Evolutionary conservation across 2,888 invertebrate species (phyloP).

Genomic region (Xestoiulus laeticollis): DNA sequence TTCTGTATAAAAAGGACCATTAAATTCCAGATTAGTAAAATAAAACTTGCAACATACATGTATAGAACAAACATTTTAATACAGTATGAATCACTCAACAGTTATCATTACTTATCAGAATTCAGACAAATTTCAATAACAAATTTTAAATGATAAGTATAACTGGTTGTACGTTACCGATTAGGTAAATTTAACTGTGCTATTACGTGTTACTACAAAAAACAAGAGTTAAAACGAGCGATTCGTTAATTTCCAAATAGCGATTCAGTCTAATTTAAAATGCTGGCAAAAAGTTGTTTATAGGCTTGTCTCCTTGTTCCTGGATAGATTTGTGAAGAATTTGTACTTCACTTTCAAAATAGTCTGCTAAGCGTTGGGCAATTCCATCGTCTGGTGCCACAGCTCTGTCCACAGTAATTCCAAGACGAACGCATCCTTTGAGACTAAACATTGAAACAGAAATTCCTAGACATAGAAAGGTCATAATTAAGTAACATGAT

Average conservation of each 20-base stretch:
- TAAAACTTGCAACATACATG: neutral
- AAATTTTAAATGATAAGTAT: neutral
- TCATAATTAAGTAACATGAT: no score
- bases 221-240: neutral
- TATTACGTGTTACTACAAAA: neutral
- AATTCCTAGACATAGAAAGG: neutral
- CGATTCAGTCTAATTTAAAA: neutral
- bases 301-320: neutral
- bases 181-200: neutral
- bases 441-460: neutral
- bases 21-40: neutral
- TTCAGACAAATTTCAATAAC: neutral
- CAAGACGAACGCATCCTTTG: neutral
- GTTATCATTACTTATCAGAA: neutral
- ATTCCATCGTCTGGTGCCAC: neutral
- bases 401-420: constrained; percentile 2
- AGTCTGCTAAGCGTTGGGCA: neutral
- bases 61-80: neutral
- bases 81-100: neutral
- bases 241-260: neutral
- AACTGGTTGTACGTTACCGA: neutral
- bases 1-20: neutral
- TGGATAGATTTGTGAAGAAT: neutral
- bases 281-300: neutral
- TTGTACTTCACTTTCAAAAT: neutral